Percentiles rank a stretch among this genome's conserved stretches.
Evolutionary conservation across 2,797 vertebrate species (phyloP).

Genomic region (Falco novaeseelandiae): DNA sequence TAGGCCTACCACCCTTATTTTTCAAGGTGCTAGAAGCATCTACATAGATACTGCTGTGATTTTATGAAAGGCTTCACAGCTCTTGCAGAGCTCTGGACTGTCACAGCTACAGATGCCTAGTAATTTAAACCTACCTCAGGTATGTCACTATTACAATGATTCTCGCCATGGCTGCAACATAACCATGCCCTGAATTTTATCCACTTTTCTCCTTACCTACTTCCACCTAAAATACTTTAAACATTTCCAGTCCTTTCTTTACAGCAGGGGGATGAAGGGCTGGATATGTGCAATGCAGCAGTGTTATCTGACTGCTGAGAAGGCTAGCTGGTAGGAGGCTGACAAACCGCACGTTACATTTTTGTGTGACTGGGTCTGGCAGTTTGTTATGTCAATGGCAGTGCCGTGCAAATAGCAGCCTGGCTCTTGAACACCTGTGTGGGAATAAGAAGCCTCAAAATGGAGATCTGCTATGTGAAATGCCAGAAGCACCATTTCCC

Average conservation of each 20-base stretch:
- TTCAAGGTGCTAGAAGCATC: background rate
- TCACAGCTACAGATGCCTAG: background rate
- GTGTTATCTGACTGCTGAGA: background rate
- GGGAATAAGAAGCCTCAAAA: conserved; percentile 20
- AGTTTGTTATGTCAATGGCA: background rate
- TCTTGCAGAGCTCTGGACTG: background rate
- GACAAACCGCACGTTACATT: background rate
- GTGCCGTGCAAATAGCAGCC: conserved; percentile 17
- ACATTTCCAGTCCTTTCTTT: background rate
- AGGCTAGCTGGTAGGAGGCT: rapidly evolving
- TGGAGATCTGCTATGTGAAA: background rate
- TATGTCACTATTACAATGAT: background rate
- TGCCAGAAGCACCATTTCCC: background rate
- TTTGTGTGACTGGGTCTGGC: background rate
- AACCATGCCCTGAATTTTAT: background rate
- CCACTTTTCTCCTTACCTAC: background rate
- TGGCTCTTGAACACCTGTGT: background rate
- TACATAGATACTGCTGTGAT: background rate
- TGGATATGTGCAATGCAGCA: background rate
- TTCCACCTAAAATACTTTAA: background rate
- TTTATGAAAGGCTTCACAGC: background rate
- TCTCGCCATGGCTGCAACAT: background rate
- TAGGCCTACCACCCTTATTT: background rate
- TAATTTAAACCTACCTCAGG: background rate
- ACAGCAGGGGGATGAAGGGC: background rate